Evolutionary conservation across 2,888 invertebrate genomes (phyloP).

Genomic region (Itoplectis maculator): DNA sequence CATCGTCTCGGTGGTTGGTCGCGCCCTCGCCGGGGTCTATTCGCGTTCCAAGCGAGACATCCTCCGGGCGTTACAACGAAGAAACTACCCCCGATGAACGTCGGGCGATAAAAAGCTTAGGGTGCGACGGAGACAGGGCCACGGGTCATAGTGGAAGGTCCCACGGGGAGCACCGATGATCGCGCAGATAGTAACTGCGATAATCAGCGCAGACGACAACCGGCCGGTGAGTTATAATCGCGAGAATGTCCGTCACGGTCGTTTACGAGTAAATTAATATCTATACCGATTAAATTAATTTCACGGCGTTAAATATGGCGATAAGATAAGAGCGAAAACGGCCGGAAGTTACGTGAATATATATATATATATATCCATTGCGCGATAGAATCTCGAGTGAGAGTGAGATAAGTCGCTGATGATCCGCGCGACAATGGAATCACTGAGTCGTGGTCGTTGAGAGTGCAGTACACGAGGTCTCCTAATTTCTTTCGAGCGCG

Average conservation of each 20-base stretch:
- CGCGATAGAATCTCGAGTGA: slow-evolving; percentile 46
- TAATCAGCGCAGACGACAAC: not conserved
- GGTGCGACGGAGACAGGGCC: not conserved
- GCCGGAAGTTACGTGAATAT: slow-evolving; percentile 34
- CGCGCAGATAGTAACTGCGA: slow-evolving; percentile 5
- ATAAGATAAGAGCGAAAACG: slow-evolving; percentile 37
- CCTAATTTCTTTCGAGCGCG: slow-evolving; percentile 58
- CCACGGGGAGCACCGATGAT: slow-evolving; percentile 15
- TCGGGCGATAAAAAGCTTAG: slow-evolving; percentile 20
- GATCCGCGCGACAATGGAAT: slow-evolving; percentile 50
- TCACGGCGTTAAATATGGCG: not conserved
- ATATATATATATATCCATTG: slow-evolving; percentile 25
- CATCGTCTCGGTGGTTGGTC: slow-evolving; percentile 44
- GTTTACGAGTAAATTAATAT: slow-evolving; percentile 59
- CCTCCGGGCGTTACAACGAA: slow-evolving; percentile 1
- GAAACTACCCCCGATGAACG: slow-evolving; percentile 21
- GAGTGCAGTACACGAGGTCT: slow-evolving; percentile 44
- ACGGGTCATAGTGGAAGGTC: slow-evolving; percentile 14
- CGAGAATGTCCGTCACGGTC: not conserved
- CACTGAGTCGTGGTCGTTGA: slow-evolving; percentile 51
- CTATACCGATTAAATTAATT: slow-evolving; percentile 52
- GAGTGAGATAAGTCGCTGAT: slow-evolving; percentile 57
- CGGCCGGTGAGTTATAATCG: slow-evolving; percentile 18
- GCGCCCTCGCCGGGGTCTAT: slow-evolving; percentile 8
- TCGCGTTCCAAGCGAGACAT: slow-evolving; percentile 34